A percentile compares a stretch with the other conserved stretches of the same genome.
Conservation (phyloP, 2,888 invertebrate genomes). For the Pollenia labialis region DNA sequence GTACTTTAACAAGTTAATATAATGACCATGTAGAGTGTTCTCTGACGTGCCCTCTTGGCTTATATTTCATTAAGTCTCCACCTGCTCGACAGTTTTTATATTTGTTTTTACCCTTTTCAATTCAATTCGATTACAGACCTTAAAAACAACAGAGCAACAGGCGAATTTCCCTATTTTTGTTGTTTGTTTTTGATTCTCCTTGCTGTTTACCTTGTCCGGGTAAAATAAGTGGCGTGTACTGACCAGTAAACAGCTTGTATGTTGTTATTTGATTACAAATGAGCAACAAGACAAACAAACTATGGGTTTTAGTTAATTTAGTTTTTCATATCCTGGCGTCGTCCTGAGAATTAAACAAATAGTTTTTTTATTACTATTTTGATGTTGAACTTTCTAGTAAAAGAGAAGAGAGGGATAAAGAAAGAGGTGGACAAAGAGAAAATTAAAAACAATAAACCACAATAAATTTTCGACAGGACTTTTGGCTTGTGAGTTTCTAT, state of each 20-base stretch:
- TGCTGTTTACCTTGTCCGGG: background rate
- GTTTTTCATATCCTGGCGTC: conserved; percentile 39
- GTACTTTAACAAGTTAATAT: too few species aligned
- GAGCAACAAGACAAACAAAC: background rate
- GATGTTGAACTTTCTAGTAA: background rate
- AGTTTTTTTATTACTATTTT: conserved; percentile 35
- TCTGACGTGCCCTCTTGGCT: conserved; percentile 4
- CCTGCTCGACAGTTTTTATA: background rate
- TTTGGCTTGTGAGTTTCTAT: background rate
- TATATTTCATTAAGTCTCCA: background rate
- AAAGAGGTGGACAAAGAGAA: background rate
- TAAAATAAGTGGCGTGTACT: conserved; percentile 17
- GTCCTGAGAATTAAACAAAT: conserved; percentile 56
- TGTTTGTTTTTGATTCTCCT: background rate
- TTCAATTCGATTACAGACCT: conserved; percentile 14
- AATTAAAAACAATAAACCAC: background rate
- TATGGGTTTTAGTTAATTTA: conserved; percentile 5
- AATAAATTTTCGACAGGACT: conserved; percentile 2
- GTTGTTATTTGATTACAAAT: conserved; percentile 56
- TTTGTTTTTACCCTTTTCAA: conserved; percentile 12
- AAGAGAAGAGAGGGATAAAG: background rate
- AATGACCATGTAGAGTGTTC: background rate
- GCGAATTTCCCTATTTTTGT: background rate
- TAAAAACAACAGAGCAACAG: background rate
- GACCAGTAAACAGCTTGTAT: conserved; percentile 15